phyloP scores from a whole-genome alignment of 2,113 vertebrate genomes.

The Nycticebus coucang region DNA sequence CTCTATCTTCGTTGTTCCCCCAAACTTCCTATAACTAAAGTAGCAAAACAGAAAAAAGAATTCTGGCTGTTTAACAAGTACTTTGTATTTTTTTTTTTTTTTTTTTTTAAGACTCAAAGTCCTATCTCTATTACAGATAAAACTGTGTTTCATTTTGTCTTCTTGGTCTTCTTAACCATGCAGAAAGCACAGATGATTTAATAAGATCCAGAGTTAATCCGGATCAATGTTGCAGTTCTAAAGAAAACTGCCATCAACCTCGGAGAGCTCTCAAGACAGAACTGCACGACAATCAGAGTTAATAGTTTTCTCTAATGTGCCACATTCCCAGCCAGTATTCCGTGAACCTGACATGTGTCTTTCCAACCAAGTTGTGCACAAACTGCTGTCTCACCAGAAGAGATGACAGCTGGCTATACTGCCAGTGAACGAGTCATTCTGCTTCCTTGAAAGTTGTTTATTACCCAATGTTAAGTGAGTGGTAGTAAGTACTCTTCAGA shows the following conservation, averaged over 20 bases:
- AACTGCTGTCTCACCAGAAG: background rate
- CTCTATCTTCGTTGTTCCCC: background rate
- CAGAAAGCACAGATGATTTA: background rate
- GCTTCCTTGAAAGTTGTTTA: background rate
- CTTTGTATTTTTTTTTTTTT: background rate
- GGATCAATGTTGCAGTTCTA: background rate
- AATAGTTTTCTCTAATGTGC: background rate
- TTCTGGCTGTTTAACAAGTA: background rate
- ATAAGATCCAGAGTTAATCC: background rate
- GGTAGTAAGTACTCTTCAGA: background rate
- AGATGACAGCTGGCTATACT: background rate
- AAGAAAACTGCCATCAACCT: background rate
- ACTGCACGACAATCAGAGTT: accelerated
- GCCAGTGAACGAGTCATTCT: background rate
- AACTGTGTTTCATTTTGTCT: background rate
- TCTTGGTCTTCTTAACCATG: background rate
- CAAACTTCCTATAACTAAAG: background rate
- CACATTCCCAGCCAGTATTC: background rate
- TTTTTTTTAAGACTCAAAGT: background rate
- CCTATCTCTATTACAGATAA: background rate
- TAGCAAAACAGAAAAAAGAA: constrained; percentile 29
- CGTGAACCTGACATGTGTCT: background rate
- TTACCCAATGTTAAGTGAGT: background rate
- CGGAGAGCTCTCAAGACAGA: background rate
- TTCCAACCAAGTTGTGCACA: background rate